Base-by-base conservation (phyloP, 2,113 vertebrate species). In the Oncorhynchus clarkii region DNA sequence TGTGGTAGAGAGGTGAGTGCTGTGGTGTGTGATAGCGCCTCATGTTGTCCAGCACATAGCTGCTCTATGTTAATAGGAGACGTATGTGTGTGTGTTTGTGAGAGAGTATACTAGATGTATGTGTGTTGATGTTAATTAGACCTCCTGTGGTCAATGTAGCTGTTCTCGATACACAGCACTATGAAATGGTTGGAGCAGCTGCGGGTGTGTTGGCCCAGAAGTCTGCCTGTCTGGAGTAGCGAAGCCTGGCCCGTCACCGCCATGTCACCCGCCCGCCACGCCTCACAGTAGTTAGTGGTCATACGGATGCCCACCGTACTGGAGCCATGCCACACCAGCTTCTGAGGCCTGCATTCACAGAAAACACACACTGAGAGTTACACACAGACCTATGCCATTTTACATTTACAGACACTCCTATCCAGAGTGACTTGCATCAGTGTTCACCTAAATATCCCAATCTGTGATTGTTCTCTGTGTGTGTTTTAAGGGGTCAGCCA, bases 81-180 rank as follows among this genome's bases (percentile, higher is more conserved):
- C 4, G 4, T 31, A 12, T 65, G 24, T 27, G 9, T 39, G 34
- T 39, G 34, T 39, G 34, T 39, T 7, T 39, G 34, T 39, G 39
- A 9, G 39, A 11, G 39, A 45, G 39, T 66, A 14, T 20, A 12
- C 57, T 26, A 18, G 51, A 22, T 9, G 71, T 68, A 5, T 66
- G 6, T 45, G 39, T 65, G 13, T 20, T 18, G 5, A 54, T 16
- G 18, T 66, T 51, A 14, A 34, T 92, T 91, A 94, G 91, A 92
- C 79, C 88, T 89, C 89, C 86, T 90, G 70, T 89, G 83, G 27
- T 95, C 94, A 74, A 97, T 89, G 72, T 96, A 96, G 74, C 96
- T 97, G 92, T 98, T 99, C 89, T 99, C 97, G 20, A 99, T 94
- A 75, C 97, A 99, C 78, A 99, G 93, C 75, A 98, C 95, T 13